These are phyloP conservation scores for Drosophila longiperda DNA, from an alignment of 2,888 invertebrate genomes.

Conservation along the genomic window DNA sequence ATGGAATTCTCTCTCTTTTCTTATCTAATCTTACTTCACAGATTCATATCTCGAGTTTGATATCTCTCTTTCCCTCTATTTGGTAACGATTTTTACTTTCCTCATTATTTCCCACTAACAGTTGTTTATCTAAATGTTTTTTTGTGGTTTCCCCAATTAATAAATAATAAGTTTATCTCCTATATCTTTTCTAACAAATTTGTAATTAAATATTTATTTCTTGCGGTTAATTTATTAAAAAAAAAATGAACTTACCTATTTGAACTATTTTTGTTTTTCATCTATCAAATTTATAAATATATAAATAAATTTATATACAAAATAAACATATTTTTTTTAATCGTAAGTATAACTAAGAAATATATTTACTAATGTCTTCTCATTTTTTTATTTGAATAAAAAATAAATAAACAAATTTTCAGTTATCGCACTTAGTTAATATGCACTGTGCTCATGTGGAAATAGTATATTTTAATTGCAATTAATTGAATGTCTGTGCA, in stretches of 20 bases:
- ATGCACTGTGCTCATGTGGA: constrained; percentile 21
- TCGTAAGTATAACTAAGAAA: neutral
- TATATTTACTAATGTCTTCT: neutral
- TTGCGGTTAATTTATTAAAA: neutral
- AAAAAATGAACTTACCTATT: too few relatives aligned
- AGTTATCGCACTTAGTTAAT: neutral
- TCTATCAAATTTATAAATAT: neutral
- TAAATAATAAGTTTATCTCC: neutral
- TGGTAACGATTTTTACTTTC: neutral
- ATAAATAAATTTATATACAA: too few relatives aligned
- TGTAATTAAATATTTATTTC: too few relatives aligned
- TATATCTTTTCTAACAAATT: neutral
- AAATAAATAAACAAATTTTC: neutral
- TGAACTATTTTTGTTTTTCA: neutral
- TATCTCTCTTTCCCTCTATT: neutral
- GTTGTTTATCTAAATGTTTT: neutral
- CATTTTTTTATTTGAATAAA: neutral
- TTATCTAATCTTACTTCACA: neutral
- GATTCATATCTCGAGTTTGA: neutral
- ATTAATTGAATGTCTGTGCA: constrained; percentile 56
- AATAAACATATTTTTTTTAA: too few relatives aligned
- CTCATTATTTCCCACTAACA: neutral
- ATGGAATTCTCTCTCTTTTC: neutral
- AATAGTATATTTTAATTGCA: constrained; percentile 38
- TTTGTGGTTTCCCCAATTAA: neutral